Conservation (phyloP, 2,888 invertebrate genomes). For the Adineta ricciae region DNA sequence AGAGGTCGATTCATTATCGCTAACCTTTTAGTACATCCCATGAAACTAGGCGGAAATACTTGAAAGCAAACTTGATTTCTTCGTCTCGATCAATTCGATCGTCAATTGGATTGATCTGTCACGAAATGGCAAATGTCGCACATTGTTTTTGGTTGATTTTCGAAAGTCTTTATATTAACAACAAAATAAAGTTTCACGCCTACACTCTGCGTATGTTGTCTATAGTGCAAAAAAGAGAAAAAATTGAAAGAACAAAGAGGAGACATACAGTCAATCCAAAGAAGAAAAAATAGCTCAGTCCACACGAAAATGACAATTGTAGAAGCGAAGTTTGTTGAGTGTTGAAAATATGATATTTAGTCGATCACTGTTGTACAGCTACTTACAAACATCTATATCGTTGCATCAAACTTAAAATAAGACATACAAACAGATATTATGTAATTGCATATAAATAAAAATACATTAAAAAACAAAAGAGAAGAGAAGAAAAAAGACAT, state of each 20-base stretch:
- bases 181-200: neutral
- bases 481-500: neutral
- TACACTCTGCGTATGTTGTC: neutral
- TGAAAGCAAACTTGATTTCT: neutral
- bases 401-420: neutral
- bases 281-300: neutral
- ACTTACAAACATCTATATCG: conserved; percentile 13
- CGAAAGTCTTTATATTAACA: neutral
- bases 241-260: neutral
- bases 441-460: neutral
- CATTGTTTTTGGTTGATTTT: neutral
- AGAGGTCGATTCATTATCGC: neutral
- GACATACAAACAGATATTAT: neutral
- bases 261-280: neutral
- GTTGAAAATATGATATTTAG: neutral
- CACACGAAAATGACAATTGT: neutral
- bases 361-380: conserved; percentile 4
- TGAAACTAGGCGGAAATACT: neutral
- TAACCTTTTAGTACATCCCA: neutral
- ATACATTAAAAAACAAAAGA: neutral
- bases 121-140: too few relatives aligned
- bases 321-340: neutral
- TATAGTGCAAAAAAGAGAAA: neutral
- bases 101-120: neutral
- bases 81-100: neutral